Evolutionary conservation across 2,888 invertebrate species (phyloP), one percentile per base, ranked within the genome.

Genomic region (Tachina lurida): DNA sequence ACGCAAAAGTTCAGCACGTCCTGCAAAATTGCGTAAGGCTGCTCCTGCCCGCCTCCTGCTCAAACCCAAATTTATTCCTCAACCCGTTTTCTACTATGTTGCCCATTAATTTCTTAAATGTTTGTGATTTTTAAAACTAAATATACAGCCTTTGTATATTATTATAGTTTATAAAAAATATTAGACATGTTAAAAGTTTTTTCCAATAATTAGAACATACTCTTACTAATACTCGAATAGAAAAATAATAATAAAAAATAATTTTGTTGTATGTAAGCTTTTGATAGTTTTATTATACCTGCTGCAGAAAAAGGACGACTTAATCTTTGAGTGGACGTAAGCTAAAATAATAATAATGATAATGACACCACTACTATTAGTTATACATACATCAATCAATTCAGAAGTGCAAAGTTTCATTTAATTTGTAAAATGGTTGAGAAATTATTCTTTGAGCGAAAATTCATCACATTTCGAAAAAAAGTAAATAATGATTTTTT

Each of bases 21-120:
- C 87, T 7, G 88, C 88, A 47, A 87, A 88, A 63, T 62, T 88
- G 77, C 87, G 84, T 12, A 85, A 84, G 39, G 87, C 87, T 41
- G 58, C 78, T 49, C 70, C 79, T 8, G 87, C 81, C 45, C 85
- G 87, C 31, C 68, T 84, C 7, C 87, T 81, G 58, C 71, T 82
- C 17, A 80, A 84, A 41, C 85, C 77, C 12, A 70, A 82, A 54
- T 76, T 84, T 58, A 62, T 71, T 10, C 63, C 84, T n/a, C 84
- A 87, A n/a, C 86, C 83, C 31, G 22, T 80, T 17, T 80, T 84
- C 73, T 84, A 63, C 73, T 85, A 82, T 19, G 70, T 75, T 31
- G 78, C 74, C 13, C 83, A 83, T 56, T 74, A 70, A 70, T 5
- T 63, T 65, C 12, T 39, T 43, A 4, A 56, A 47, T 2, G 1